These are phyloP conservation scores for Melieria crassipennis DNA, from an alignment of 2,888 invertebrate genomes.

Conservation along the genomic window DNA sequence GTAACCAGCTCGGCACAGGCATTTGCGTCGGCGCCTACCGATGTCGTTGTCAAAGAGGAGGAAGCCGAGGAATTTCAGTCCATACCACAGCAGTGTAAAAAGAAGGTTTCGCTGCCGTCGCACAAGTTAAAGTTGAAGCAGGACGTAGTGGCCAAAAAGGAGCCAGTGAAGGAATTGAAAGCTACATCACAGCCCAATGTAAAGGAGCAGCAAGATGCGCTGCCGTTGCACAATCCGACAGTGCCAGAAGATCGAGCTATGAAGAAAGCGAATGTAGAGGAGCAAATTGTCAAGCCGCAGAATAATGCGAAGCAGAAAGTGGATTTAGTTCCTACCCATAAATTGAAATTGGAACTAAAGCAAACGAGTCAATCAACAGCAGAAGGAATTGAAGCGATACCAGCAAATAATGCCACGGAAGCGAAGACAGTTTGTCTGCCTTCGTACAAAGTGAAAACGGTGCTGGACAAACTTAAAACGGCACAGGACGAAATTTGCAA, in stretches of 20 bases:
- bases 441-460: too few species aligned
- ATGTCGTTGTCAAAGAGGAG: slow-evolving; percentile 38
- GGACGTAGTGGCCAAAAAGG: slow-evolving; percentile 16
- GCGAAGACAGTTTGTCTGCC: not conserved
- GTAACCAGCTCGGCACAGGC: not conserved
- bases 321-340: too few species aligned
- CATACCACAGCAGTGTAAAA: too few species aligned
- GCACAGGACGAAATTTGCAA: too few species aligned
- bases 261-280: not conserved
- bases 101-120: not conserved
- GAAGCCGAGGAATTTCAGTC: slow-evolving; percentile 31
- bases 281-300: not conserved
- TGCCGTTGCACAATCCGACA: not conserved
- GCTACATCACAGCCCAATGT: not conserved
- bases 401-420: slow-evolving; percentile 5
- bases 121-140: not conserved
- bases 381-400: not conserved
- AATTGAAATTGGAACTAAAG: too few species aligned
- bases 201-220: not conserved
- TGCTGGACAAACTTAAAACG: too few species aligned
- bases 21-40: slow-evolving; percentile 1
- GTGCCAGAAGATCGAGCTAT: not conserved
- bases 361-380: not conserved
- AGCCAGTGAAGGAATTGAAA: not conserved
- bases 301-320: not conserved